Base-by-base conservation (phyloP, 2,888 invertebrate species). In the Hydrotaea diabolus region DNA sequence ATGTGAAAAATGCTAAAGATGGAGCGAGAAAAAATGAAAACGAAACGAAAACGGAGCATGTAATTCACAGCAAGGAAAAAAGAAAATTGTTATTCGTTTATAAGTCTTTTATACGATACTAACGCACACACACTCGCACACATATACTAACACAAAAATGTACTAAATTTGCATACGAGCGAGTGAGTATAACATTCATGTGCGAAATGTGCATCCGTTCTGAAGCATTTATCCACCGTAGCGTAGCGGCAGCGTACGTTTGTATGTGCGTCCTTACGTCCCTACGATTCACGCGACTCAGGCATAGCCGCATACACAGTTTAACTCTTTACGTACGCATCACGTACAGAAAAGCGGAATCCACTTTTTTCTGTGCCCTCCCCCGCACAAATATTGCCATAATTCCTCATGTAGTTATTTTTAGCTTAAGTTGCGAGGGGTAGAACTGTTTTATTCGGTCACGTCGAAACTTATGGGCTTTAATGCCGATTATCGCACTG, bases 151-250 rank as follows among this genome's bases (percentile, higher is more conserved):
- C 21, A 62, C 21, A 13, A 17, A 80, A 83, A 80, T 83, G 80
- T 83, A 77, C 66, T 78, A 82, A 79, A 85, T 85, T 85, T 85
- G 76, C 79, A 79, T 85, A 79, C 43, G 39, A 39, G 9, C 9
- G 31, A 62, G 31, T 31, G 62, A 62, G 31, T 62, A 15, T 77
- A 79, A 81, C 85, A 85, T 85, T 79, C 73, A 85, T 85, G 85
- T 85, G 85, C 82, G 82, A 85, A 84, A 79, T 85, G 79, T 85
- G 85, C 85, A 85, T 85, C 79, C 82, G 79, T 74, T 85, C 79
- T 59, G 79, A 82, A 80, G 82, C 79, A 82, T 85, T 85, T 85
- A 85, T 81, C 39, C 39, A n/a, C 31, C 64, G 55, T 55, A n/a
- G 36, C 31, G 17, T 64, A 13, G 0, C 26, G 9, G 3, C 57